Evolutionary conservation across 2,888 invertebrate species (phyloP), one percentile per base, ranked within the genome.

Genomic region (Polyommatus icarus): DNA sequence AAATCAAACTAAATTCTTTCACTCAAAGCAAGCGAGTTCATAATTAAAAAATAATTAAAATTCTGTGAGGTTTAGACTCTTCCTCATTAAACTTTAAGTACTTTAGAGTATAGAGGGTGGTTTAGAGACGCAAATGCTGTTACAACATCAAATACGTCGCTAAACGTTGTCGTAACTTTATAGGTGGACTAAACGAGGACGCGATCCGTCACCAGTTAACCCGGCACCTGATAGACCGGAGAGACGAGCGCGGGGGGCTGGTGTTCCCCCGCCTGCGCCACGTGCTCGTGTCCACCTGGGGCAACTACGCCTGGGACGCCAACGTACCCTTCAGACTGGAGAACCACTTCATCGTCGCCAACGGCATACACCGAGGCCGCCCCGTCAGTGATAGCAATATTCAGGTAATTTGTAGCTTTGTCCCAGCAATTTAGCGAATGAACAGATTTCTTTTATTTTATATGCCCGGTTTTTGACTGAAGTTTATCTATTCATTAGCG

Each of bases 251-350:
- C 67, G 96, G 96, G 0, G 92, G 94, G 50, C 87, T 96, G 10
- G 91, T 94, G 84, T 97, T 96, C 84, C 96, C 96, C 0, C 95
- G 96, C 79, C 88, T 98, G 54, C 94, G 95, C 3, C 96, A 96
- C 77, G 91, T 95, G 61, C 88, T 98, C 75, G 96, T 96, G 0
- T 96, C 96, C 0, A 95, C 96, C 83, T 97, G 96, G 95, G 97
- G 97, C 0, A 95, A 96, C 81, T 97, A 97, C 86, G 97, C 96
- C 0, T 98, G 97, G 97, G 95, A 95, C 83, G 88, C 88, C 7
- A 89, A 92, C 59, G 91, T 92, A 0, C 89, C 94, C 59, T 97
- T 96, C 86, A 91, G 95, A 76, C 88, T 96, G 71, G 96, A 97
- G 79, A 96, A 97, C 85, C 97, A 97, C 84, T 90, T 97, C 10